A percentile compares a stretch with the other conserved stretches of the same genome.
Evolutionary conservation across 2,113 vertebrate species (phyloP).

Genomic region (Caretta caretta): DNA sequence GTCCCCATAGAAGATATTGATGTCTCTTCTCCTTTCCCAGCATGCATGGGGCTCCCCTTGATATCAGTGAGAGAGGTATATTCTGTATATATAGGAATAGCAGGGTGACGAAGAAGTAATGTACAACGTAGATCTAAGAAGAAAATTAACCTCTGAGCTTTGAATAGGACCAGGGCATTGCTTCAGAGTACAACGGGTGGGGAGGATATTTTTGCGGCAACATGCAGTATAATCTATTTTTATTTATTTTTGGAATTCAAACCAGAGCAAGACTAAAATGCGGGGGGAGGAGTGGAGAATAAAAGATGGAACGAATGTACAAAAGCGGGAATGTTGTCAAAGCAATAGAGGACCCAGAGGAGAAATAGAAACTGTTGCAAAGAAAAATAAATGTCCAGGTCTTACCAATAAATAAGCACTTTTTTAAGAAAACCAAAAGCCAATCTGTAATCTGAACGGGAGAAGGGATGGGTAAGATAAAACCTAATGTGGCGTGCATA

Average conservation of each 20-base stretch:
- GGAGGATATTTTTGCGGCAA: background rate
- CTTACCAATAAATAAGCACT: constrained; percentile 4
- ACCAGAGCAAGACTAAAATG: background rate
- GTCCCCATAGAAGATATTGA: background rate
- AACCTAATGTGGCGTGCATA: background rate
- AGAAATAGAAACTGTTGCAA: background rate
- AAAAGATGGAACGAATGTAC: background rate
- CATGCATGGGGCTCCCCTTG: background rate
- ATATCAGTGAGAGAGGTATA: background rate
- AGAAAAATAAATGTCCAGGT: constrained; percentile 3
- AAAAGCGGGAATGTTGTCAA: background rate
- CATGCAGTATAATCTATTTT: background rate
- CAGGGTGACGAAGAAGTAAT: background rate
- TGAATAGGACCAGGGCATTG: background rate
- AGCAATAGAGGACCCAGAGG: background rate
- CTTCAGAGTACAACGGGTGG: constrained; percentile 3
- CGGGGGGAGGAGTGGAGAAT: background rate
- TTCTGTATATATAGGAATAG: background rate
- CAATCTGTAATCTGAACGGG: background rate
- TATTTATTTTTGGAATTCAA: constrained; percentile 28
- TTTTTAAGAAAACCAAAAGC: background rate
- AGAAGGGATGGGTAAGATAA: background rate
- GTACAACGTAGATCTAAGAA: background rate
- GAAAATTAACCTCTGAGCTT: background rate
- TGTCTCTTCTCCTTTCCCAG: background rate